A percentile compares a stretch with the other conserved stretches of the same genome.
Evolutionary conservation across 2,888 invertebrate species (phyloP).

Genomic region (Scaptomyza reducta): DNA sequence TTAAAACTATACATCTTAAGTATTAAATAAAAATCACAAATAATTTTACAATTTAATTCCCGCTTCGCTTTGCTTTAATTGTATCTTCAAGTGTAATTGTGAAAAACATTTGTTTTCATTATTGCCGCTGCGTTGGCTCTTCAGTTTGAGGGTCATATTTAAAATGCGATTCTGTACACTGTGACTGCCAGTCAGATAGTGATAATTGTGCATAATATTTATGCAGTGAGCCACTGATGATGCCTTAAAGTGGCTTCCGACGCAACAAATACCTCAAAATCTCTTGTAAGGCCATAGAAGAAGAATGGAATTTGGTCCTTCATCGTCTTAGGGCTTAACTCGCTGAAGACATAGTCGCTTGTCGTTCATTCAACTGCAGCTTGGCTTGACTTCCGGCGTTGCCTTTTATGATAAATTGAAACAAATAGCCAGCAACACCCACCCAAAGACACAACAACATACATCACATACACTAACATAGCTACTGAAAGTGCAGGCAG

Average conservation of each 20-base stretch:
- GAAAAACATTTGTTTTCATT: slow-evolving; percentile 67
- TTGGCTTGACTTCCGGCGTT: slow-evolving; percentile 77
- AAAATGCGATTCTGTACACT: slow-evolving; percentile 34
- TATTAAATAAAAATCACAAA: not conserved
- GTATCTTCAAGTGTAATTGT: slow-evolving; percentile 21
- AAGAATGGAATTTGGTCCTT: slow-evolving; percentile 52
- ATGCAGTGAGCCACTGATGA: slow-evolving; percentile 32
- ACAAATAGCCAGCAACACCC: slow-evolving; percentile 72
- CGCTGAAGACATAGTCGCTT: slow-evolving; percentile 56
- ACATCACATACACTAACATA: not conserved
- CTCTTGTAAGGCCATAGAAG: slow-evolving; percentile 57
- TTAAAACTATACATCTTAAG: slow-evolving; percentile 1
- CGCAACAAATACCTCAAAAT: slow-evolving; percentile 49
- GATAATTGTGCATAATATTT: slow-evolving; percentile 71
- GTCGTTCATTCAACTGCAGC: slow-evolving; percentile 75
- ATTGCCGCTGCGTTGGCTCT: slow-evolving; percentile 29
- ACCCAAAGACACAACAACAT: slow-evolving; percentile 17
- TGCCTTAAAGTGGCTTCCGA: slow-evolving; percentile 36
- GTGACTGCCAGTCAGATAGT: slow-evolving; percentile 35
- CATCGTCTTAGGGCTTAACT: slow-evolving; percentile 62
- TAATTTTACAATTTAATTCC: slow-evolving; percentile 46
- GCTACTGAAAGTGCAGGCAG: slow-evolving; percentile 40
- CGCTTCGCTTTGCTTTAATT: slow-evolving; percentile 31
- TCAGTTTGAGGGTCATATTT: slow-evolving; percentile 24
- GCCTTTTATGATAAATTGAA: slow-evolving; percentile 78